Conservation (phyloP, 2,888 invertebrate genomes). For the Spialia ferax region DNA sequence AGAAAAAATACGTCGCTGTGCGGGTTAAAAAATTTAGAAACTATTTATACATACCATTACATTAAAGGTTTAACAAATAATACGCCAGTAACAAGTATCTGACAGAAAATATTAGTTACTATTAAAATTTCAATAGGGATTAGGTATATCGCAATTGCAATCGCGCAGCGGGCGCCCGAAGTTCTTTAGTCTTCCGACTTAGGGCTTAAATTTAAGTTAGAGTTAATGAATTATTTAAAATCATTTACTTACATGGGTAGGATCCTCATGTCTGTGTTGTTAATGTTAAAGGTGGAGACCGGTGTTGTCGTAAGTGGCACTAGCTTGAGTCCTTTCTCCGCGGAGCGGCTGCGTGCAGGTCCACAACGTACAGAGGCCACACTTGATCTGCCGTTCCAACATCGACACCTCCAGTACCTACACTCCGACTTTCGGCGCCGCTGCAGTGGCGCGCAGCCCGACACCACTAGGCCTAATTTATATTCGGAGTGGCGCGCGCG, state of each 20-base stretch:
- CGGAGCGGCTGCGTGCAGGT: conserved; percentile 70
- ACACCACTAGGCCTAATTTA: conserved; percentile 65
- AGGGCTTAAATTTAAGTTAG: conserved; percentile 25
- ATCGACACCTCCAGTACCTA: conserved; percentile 62
- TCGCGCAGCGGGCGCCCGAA: conserved; percentile 66
- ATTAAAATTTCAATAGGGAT: not conserved
- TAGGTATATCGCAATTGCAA: conserved; percentile 68
- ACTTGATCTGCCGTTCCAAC: conserved; percentile 71
- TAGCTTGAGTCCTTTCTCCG: conserved; percentile 71
- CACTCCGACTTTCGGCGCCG: conserved; percentile 53
- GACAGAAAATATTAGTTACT: conserved; percentile 3
- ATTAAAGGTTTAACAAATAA: not conserved
- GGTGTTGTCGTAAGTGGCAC: conserved; percentile 59
- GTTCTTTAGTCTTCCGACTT: not conserved
- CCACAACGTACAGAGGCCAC: conserved; percentile 75
- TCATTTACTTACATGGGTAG: conserved; percentile 71
- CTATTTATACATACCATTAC: not conserved
- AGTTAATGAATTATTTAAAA: conserved; percentile 41
- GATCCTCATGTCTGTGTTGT: conserved; percentile 78
- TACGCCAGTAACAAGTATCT: conserved; percentile 26
- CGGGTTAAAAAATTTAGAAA: conserved; percentile 33
- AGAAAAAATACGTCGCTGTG: conserved; percentile 51
- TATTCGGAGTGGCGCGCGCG: conserved; percentile 62
- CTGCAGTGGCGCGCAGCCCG: conserved; percentile 56
- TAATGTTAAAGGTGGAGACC: conserved; percentile 44